phyloP scores from a whole-genome alignment of 53 echinoderm and acorn worm genomes.

The Holothuria leucospilota region DNA sequence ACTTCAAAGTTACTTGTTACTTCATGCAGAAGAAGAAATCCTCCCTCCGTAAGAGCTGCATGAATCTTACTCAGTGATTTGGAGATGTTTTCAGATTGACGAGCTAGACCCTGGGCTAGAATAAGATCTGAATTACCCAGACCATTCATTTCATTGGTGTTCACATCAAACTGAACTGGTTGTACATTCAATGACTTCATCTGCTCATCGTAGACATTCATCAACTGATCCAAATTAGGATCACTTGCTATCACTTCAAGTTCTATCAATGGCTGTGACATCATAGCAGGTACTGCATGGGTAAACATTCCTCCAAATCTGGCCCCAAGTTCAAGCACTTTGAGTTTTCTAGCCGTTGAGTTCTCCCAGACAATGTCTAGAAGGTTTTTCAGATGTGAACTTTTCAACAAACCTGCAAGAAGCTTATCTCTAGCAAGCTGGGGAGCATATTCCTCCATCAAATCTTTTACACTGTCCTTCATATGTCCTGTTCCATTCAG shows the following conservation, averaged over 20 bases:
- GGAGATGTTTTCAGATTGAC: conserved; percentile 55
- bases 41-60: conserved; percentile 53
- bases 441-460: conserved; percentile 46
- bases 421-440: conserved; percentile 60
- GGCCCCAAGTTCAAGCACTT: conserved; percentile 76
- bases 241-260: conserved; percentile 73
- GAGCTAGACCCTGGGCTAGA: conserved; percentile 58
- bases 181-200: conserved; percentile 68
- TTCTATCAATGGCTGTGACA: conserved; percentile 71
- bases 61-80: conserved; percentile 60
- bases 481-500: conserved; percentile 54
- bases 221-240: conserved; percentile 52
- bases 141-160: conserved; percentile 56
- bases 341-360: conserved; percentile 51
- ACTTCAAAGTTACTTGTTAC: conserved; percentile 53
- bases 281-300: conserved; percentile 61
- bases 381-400: conserved; percentile 69
- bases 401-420: conserved; percentile 62
- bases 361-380: conserved; percentile 81
- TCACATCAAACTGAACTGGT: conserved; percentile 64
- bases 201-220: conserved; percentile 27
- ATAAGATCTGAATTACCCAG: conserved; percentile 64
- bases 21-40: conserved; percentile 81
- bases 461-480: not conserved
- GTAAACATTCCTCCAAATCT: conserved; percentile 61